Percentiles rank a stretch among this genome's conserved stretches.
Evolutionary conservation across 2,797 vertebrate species (phyloP).

Genomic region (Sciurus carolinensis): DNA sequence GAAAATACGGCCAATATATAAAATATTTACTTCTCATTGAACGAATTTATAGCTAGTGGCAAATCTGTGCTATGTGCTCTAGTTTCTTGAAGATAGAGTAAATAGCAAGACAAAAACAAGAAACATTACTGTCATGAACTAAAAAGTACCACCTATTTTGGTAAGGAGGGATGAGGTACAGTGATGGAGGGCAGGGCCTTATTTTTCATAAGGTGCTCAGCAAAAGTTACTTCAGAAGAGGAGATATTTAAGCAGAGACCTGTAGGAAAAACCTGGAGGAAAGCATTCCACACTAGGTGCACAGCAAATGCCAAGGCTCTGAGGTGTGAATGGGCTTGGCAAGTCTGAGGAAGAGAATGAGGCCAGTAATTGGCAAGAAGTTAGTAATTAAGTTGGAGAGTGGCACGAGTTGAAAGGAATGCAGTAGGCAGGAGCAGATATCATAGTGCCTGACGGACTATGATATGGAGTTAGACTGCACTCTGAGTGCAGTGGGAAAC

Average conservation of each 20-base stretch:
- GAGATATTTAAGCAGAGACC: neutral
- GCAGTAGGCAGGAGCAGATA: neutral
- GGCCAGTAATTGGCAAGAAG: neutral
- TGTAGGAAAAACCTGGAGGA: neutral
- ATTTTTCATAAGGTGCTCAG: neutral
- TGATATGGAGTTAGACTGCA: neutral
- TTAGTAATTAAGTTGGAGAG: conserved; percentile 8
- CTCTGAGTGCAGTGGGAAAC: neutral
- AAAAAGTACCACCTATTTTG: neutral
- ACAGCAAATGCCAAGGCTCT: neutral
- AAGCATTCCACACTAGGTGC: neutral
- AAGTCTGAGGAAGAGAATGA: conserved; percentile 38
- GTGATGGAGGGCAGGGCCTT: neutral
- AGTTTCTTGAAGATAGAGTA: neutral
- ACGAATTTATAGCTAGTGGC: neutral
- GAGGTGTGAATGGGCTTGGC: neutral
- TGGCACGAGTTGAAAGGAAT: neutral
- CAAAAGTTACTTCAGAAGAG: neutral
- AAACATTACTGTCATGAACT: neutral
- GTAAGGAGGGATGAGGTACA: neutral
- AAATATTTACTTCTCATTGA: neutral
- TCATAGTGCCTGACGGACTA: neutral
- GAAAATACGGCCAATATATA: neutral
- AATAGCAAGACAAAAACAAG: neutral
- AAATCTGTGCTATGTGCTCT: neutral